A percentile compares a stretch with the other conserved stretches of the same genome.
These are phyloP conservation scores for Aptenodytes forsteri DNA, from an alignment of 2,113 vertebrate genomes.

Conservation along the genomic window DNA sequence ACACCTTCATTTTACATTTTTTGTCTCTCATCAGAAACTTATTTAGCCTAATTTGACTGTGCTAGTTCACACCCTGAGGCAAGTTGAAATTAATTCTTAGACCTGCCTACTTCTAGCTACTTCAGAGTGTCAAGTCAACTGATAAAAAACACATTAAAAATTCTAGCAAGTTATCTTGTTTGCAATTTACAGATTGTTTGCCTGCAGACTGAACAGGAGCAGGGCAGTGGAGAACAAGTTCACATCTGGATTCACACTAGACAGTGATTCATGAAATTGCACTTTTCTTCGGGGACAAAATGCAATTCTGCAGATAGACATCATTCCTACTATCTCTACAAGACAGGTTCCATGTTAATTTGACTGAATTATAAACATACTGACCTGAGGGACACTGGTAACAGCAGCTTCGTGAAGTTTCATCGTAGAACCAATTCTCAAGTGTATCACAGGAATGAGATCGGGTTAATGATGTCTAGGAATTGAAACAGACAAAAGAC, in stretches of 20 bases:
- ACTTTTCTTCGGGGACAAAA: not conserved
- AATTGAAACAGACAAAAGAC: not conserved
- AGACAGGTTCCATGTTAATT: not conserved
- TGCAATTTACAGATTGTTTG: not conserved
- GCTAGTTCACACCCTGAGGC: not conserved
- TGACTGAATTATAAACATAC: not conserved
- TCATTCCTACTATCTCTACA: fast-evolving
- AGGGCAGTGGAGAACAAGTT: not conserved
- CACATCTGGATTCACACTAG: not conserved
- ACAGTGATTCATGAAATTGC: not conserved
- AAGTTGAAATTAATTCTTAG: not conserved
- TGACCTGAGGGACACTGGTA: conserved; percentile 60
- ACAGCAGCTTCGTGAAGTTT: conserved; percentile 41
- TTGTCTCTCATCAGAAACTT: not conserved
- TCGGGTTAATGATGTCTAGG: not conserved
- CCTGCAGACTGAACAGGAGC: not conserved
- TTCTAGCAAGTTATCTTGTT: not conserved
- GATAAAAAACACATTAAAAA: not conserved
- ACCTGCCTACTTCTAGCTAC: not conserved
- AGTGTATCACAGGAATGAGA: not conserved
- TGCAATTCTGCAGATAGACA: not conserved
- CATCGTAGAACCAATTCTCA: not conserved
- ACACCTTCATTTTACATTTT: not conserved
- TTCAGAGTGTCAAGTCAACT: not conserved
- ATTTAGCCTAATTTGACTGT: not conserved